A percentile compares a stretch with the other conserved stretches of the same genome.
These are phyloP conservation scores for Galeopterus variegatus DNA, from an alignment of 2,113 vertebrate species.

Conservation along the genomic window DNA sequence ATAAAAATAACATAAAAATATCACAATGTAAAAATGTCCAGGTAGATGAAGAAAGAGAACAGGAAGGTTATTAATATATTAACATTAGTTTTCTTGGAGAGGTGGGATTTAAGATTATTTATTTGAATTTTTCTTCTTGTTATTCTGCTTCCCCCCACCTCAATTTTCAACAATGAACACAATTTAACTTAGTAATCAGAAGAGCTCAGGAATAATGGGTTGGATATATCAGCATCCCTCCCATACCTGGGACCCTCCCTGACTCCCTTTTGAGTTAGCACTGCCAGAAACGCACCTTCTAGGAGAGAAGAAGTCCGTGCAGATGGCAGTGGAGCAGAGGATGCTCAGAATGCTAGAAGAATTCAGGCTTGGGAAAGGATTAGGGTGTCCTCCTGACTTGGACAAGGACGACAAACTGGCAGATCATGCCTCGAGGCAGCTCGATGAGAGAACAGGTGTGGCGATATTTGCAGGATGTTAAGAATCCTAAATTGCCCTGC, in stretches of 20 bases:
- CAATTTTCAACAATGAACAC: neutral
- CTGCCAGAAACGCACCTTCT: too few relatives aligned
- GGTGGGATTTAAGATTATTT: neutral
- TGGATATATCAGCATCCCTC: neutral
- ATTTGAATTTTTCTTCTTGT: constrained; percentile 19
- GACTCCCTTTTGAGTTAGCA: neutral
- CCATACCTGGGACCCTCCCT: neutral
- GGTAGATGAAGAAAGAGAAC: neutral
- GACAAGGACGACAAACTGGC: neutral
- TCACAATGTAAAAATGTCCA: neutral
- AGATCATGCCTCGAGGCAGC: neutral
- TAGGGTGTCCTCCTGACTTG: neutral
- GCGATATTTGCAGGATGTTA: neutral
- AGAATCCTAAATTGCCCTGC: neutral
- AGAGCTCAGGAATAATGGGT: neutral
- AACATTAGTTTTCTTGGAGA: neutral
- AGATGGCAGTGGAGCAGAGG: neutral
- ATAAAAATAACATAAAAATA: constrained; percentile 25
- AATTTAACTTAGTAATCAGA: neutral
- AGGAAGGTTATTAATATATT: neutral
- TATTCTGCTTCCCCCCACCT: neutral
- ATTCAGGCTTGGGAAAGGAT: neutral
- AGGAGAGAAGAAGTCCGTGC: neutral
- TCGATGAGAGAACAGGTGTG: neutral
- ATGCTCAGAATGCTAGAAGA: neutral